Percentiles rank a stretch among this genome's conserved stretches.
phyloP scores from a whole-genome alignment of 2,113 vertebrate species.

The Erythrolamprus reginae region DNA sequence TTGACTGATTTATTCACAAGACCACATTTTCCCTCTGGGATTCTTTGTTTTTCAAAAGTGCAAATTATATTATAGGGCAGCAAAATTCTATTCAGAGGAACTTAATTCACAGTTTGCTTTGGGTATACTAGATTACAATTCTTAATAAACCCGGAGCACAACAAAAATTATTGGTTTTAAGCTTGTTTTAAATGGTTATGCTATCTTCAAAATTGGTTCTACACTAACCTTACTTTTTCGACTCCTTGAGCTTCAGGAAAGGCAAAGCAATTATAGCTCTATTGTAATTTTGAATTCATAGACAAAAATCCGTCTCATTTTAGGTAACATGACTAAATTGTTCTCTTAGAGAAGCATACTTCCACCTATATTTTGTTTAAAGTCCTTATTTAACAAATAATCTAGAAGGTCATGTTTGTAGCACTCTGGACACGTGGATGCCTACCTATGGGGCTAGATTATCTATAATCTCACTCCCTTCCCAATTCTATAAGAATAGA shows the following conservation, averaged over 20 bases:
- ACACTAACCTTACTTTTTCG: background rate
- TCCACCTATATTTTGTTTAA: background rate
- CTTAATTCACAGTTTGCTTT: conserved; percentile 21
- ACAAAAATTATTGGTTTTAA: conserved; percentile 1
- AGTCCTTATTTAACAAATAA: background rate
- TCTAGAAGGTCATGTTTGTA: conserved; percentile 23
- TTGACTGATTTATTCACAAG: conserved; percentile 32
- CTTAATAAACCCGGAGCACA: conserved; percentile 8
- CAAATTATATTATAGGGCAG: conserved; percentile 7
- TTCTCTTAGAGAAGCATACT: background rate
- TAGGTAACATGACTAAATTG: background rate
- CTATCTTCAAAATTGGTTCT: background rate
- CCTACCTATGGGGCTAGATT: background rate
- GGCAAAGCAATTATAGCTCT: conserved; percentile 4
- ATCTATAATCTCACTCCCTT: background rate
- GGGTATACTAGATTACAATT: conserved; percentile 23
- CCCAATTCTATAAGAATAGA: background rate
- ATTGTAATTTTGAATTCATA: background rate
- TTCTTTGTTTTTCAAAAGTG: conserved; percentile 9
- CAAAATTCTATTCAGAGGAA: background rate
- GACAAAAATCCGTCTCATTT: background rate
- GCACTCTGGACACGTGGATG: conserved; percentile 13
- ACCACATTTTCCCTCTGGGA: background rate
- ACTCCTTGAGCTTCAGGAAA: background rate
- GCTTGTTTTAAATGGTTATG: background rate